Evolutionary conservation across 53 echinoderm and acorn worm genomes (phyloP).

Genomic region (Arbacia lixula): DNA sequence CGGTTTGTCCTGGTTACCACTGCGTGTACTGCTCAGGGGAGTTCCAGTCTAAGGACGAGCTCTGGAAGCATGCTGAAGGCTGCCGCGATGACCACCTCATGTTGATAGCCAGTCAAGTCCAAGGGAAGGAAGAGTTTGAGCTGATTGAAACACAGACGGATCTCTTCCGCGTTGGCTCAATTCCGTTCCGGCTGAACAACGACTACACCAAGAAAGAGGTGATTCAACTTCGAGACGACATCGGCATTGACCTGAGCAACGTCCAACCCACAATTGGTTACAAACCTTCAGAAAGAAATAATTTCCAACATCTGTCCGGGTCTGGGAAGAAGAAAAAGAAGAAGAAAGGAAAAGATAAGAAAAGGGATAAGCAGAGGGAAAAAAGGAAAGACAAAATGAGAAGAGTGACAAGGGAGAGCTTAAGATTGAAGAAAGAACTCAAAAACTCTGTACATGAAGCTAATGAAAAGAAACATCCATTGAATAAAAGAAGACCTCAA

Average conservation of each 20-base stretch:
- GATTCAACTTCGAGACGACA: neutral
- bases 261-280: slow-evolving; percentile 3
- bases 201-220: slow-evolving; percentile 31
- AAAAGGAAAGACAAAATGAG: slow-evolving; percentile 12
- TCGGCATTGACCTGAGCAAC: slow-evolving; percentile 9
- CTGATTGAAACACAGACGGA: neutral
- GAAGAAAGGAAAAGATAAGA: neutral
- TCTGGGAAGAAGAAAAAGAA: slow-evolving; percentile 25
- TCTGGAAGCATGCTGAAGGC: slow-evolving; percentile 30
- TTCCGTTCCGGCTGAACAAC: slow-evolving; percentile 2
- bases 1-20: slow-evolving; percentile 23
- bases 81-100: slow-evolving; percentile 40
- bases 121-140: neutral
- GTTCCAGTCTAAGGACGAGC: slow-evolving; percentile 5
- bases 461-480: neutral
- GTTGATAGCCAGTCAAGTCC: neutral
- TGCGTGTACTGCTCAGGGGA: slow-evolving; percentile 34
- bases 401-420: neutral
- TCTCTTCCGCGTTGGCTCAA: neutral
- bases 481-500: neutral
- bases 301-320: no score
- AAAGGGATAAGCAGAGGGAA: neutral
- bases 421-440: neutral
- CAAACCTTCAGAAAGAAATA: no score
- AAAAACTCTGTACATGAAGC: neutral